Base-by-base conservation (phyloP, 2,888 invertebrate genomes). In the Synergus japonicus region DNA sequence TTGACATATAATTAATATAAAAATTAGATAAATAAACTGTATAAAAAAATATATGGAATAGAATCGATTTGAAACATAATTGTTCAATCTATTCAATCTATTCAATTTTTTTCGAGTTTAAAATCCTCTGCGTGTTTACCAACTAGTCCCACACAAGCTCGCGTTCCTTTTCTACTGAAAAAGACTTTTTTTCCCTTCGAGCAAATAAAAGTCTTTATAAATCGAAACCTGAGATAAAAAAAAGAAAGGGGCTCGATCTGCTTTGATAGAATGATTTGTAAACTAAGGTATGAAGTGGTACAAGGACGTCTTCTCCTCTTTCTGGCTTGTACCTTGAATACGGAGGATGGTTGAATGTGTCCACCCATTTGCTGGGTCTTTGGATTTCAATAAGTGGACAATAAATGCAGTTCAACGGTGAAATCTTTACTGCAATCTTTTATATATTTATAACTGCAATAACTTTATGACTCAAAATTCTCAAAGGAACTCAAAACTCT, bases 271-370 rank as follows among this genome's bases (percentile, higher is more conserved):
- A 49, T 49, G 37, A 73, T 73, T 54, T 73, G 37, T 49, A 73
- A 73, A 54, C 67, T 73, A 73, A 54, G 73, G 73, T 73, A 73
- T n/a, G 54, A 73, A 73, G 73, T 73, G 49, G 73, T 49, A 73
- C 73, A 73, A 73, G 73, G 73, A 73, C 73, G 73, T 73, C 73
- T 73, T 73, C 73, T 46, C 44, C 66, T 46, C 49, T 49, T 73
- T 73, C 37, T 73, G 54, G 29, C 73, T 49, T 73, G 73, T 37
- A 49, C 29, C 60, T 60, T 60, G 18, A 60, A 69, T 44, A 7
- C 67, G 2, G 9, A 69, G 29, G 44, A 22, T 60, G 41, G 29
- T 29, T 69, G 49, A 73, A 73, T 49, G 54, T 73, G 54, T 49
- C 73, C 49, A 49, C 73, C 49, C 49, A 73, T 73, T 73, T 73